Evolutionary conservation across 2,888 invertebrate species (phyloP), one percentile per base, ranked within the genome.

Genomic region (Leptinotarsa tumamoca): DNA sequence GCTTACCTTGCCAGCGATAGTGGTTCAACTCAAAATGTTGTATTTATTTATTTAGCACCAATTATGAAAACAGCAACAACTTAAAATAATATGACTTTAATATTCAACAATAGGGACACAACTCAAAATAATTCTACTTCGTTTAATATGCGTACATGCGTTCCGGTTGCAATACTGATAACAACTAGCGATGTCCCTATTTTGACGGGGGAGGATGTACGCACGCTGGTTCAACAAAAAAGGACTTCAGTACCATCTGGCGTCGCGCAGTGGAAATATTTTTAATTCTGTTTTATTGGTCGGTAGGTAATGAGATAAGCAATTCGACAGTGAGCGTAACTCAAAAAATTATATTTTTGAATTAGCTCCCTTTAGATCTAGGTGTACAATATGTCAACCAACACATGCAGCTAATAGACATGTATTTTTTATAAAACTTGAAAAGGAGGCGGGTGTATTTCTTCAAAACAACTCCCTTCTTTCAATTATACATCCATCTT

Each of bases 281-380:
- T 52, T 52, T 52, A 66, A 23, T 66, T 27, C 43, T 66, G 18
- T 18, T 17, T 33, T 17, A 66, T 18, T 66, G 66, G 17, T 66
- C 33, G 27, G 66, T 27, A 13, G 33, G 66, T 66, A 27, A 66
- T 23, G 66, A 27, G 17, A 23, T n/a, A 27, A 66, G 14, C 43
- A 27, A 66, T 66, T 66, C 43, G 43, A 18, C 66, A 66, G n/a
- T 33, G 43, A 66, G 23, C 52, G 17, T 66, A 66, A 66, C 43
- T 43, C 15, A 66, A 66, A 15, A 21, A 7, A 33, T 14, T 3
- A 17, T 23, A 23, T 27, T 66, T 66, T 33, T 66, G 33, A 63
- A 33, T 66, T 66, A 23, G 27, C 15, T 33, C 66, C 23, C 15
- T 66, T 66, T 66, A 23, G 66, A 66, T 66, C 66, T 66, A 27